Evolutionary conservation across 2,888 invertebrate genomes (phyloP).

Genomic region (Euzetes globulus): DNA sequence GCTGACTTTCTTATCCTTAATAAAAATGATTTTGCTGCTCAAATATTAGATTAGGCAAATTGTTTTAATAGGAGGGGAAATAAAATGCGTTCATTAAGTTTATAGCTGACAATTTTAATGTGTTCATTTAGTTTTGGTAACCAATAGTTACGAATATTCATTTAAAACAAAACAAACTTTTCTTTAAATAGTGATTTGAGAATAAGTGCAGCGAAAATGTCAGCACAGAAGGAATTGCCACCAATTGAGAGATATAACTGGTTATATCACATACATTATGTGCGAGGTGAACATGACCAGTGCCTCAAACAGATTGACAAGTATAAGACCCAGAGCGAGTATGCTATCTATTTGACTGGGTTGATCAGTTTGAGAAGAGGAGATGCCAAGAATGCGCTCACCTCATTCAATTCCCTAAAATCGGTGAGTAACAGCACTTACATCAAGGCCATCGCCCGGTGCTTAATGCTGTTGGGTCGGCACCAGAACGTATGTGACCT

Average conservation of each 20-base stretch:
- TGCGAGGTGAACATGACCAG: constrained; percentile 36
- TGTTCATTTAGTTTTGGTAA: too few species aligned
- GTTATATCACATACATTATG: constrained; percentile 38
- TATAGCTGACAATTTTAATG: too few species aligned
- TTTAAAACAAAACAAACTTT: neutral
- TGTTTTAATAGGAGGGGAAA: too few species aligned
- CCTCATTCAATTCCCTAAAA: constrained; percentile 31
- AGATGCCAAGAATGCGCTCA: constrained; percentile 33
- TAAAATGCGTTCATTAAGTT: too few species aligned
- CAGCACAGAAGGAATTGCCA: constrained; percentile 31
- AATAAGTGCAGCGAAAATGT: neutral
- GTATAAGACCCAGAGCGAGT: constrained; percentile 32
- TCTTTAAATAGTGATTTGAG: neutral
- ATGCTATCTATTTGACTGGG: constrained; percentile 37
- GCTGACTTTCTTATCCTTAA: too few species aligned
- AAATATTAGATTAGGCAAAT: too few species aligned
- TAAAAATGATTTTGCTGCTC: too few species aligned
- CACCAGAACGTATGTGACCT: constrained; percentile 37
- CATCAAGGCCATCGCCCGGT: constrained; percentile 38
- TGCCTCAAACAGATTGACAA: constrained; percentile 37
- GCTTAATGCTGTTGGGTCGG: constrained; percentile 37
- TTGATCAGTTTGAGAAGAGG: constrained; percentile 33
- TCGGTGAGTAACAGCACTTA: constrained; percentile 31
- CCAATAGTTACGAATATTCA: too few species aligned
- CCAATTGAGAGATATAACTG: constrained; percentile 37